phyloP scores from a whole-genome alignment of 2,888 invertebrate genomes.

The Euclidia mi region DNA sequence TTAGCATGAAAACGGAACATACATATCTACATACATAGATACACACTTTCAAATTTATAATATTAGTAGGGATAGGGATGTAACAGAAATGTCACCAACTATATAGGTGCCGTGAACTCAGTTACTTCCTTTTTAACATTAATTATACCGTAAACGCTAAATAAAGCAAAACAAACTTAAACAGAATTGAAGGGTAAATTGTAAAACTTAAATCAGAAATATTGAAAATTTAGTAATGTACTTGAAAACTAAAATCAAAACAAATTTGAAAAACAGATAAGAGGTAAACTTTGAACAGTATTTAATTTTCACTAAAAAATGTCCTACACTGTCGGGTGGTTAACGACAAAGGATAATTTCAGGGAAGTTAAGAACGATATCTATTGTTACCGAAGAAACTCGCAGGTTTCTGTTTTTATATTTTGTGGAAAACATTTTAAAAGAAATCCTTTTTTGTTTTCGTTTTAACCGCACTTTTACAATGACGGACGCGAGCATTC shows the following conservation, averaged over 20 bases:
- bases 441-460: conserved; percentile 53
- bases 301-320: conserved; percentile 14
- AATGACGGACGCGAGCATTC: conserved; percentile 53
- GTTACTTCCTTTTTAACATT: conserved; percentile 5
- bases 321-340: conserved; percentile 16
- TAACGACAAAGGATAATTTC: conserved; percentile 57
- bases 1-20: too few relatives aligned
- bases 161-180: conserved; percentile 5
- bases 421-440: conserved; percentile 58
- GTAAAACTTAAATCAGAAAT: conserved; percentile 29
- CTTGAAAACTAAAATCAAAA: conserved; percentile 23
- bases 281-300: conserved; percentile 15
- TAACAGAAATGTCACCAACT: too few relatives aligned
- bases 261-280: too few relatives aligned
- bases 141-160: too few relatives aligned
- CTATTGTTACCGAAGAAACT: conserved; percentile 60
- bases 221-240: conserved; percentile 13
- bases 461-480: conserved; percentile 41
- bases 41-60: too few relatives aligned
- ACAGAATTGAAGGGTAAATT: conserved; percentile 12
- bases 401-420: conserved; percentile 57
- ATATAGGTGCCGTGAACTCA: too few relatives aligned
- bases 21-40: too few relatives aligned
- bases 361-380: conserved; percentile 44
- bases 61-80: too few relatives aligned